Evolutionary conservation across 2,797 vertebrate genomes (phyloP), one percentile per base, ranked within the genome.

Genomic region (Dryobates pubescens): DNA sequence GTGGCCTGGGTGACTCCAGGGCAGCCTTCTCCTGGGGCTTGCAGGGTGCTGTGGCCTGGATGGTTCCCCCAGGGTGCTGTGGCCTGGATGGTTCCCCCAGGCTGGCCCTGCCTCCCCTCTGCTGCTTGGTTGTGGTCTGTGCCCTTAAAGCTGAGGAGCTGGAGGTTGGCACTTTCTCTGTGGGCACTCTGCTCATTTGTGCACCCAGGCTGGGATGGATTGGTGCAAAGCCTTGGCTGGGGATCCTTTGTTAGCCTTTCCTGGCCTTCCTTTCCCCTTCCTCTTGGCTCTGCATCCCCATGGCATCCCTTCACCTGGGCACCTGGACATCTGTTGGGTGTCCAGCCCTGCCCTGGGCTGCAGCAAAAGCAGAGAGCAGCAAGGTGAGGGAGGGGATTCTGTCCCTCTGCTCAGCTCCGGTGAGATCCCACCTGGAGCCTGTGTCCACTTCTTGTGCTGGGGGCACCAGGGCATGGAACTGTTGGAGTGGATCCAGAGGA

Each of bases 1-100:
- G 7, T 17, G 61, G 64, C 13, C 34, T 23, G 3, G 12, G 13
- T 8, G 19, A 9, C 22, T 34, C n/a, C 72, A 5, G 73, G 38
- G 6, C 17, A 9, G 17, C 19, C 41, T 22, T 54, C 38, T 4
- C 1, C 0, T 17, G 17, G 18, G 38, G 0, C 19, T 71, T 43
- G n/a, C n/a, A n/a, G n/a, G n/a, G n/a, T n/a, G n/a, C n/a, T n/a
- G n/a, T n/a, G n/a, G n/a, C n/a, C n/a, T n/a, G 5, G 22, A 5
- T 51, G 3, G 51, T 32, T 59, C 38, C 12, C 7, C 27, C 5
- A 2, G 22, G 32, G n/a, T n/a, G n/a, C n/a, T n/a, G n/a, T n/a
- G n/a, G n/a, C n/a, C n/a, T n/a, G 5, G 22, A 5, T 51, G 3
- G 51, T 32, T 59, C 38, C 12, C 7, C 27, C 5, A 2, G 22